Evolutionary conservation across 2,797 vertebrate genomes (phyloP).

Genomic region (Nannoperca australis): DNA sequence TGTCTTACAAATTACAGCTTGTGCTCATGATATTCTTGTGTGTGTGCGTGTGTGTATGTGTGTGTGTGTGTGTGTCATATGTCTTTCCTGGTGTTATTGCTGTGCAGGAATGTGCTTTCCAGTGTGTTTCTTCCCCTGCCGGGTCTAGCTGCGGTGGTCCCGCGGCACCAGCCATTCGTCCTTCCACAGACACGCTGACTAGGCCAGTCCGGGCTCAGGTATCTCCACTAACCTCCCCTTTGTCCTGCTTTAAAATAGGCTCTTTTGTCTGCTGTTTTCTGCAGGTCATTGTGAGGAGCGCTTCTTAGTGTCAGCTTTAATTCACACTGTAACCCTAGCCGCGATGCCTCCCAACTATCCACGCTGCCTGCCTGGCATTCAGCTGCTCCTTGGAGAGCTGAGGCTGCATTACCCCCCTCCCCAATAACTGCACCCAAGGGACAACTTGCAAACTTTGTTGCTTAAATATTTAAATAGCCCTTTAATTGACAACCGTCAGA

Average conservation of each 20-base stretch:
- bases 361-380: constrained; percentile 80
- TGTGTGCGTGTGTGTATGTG: constrained; percentile 7
- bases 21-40: constrained; percentile 32
- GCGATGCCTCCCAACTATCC: constrained; percentile 85
- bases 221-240: constrained; percentile 88
- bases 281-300: constrained; percentile 90
- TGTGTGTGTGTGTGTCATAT: constrained; percentile 39
- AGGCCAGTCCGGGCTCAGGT: constrained; percentile 83
- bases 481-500: constrained; percentile 81
- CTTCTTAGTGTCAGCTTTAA: constrained; percentile 94
- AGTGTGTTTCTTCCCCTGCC: constrained; percentile 57
- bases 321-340: constrained; percentile 90
- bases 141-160: constrained; percentile 74
- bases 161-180: constrained; percentile 72
- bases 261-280: constrained; percentile 89
- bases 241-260: constrained; percentile 88
- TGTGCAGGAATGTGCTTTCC: constrained; percentile 69
- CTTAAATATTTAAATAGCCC: constrained; percentile 88
- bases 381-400: constrained; percentile 83
- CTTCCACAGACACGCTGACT: constrained; percentile 82
- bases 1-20: constrained; percentile 64
- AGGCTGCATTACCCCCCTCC: constrained; percentile 78
- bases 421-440: constrained; percentile 84
- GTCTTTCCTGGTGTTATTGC: constrained; percentile 43
- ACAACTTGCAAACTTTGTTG: constrained; percentile 84